Evolutionary conservation across 2,888 invertebrate species (phyloP), one percentile per base, ranked within the genome.

Genomic region (Morpho deidamia): DNA sequence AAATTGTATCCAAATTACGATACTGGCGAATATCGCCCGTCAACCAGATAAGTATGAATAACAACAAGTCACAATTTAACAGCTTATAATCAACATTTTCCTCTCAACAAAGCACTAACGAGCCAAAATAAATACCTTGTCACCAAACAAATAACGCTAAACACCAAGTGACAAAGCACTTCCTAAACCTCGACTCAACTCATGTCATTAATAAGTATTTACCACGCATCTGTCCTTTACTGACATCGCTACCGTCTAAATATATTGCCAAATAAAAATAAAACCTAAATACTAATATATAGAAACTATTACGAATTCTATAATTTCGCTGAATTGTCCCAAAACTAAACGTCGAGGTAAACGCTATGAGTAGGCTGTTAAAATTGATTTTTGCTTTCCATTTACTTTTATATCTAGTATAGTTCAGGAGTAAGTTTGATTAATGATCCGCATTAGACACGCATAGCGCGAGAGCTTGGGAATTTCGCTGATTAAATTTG

Each of bases 361-460:
- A 23, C 23, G 23, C 23, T 23, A 23, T 23, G 7, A 4, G 9
- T 1, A 11, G 7, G n/a, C 1, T 1, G 0, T 8, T 41, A 23
- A 44, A 44, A 38, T 44, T 38, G 7, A 44, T 38, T 44, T 44
- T 44, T 11, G 32, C 9, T 4, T 11, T 43, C 4, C 7, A 37
- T 10, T 37, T 11, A 38, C 8, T 11, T 11, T 32, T 44, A 43
- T 37, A 40, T 32, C 35, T 38, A 34, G 34, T 37, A 47, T 61
- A 65, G 61, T 49, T 48, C 50, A 55, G 61, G 61, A 64, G 67
- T 58, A 53, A 56, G 56, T 57, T 66, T 71, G 74, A 75, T 71
- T 70, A 74, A 74, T 72, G 71, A 71, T 69, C 44, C 55, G 59
- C 44, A 72, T 73, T 73, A 64, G 70, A 64, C 65, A 69, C 70